Conservation (phyloP, 2,888 invertebrate genomes). For the Catonia carolina region DNA sequence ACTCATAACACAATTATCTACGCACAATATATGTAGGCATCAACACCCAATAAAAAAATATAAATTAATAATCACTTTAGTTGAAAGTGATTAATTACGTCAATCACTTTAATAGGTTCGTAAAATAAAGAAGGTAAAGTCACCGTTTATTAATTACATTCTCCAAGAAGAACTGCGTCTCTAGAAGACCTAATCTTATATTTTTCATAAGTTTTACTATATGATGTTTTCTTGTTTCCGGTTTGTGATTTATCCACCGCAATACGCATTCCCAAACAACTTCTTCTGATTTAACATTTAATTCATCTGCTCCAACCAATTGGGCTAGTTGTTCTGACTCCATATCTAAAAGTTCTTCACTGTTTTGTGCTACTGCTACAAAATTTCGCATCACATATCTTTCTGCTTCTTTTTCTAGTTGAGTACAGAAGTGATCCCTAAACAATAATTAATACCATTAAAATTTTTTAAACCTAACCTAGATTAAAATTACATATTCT, state of each 20-base stretch:
- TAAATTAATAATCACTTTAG: too few relatives aligned
- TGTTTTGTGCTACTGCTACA: constrained; percentile 59
- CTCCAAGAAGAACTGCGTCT: constrained; percentile 85
- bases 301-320: constrained; percentile 72
- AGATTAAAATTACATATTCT: too few relatives aligned
- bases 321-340: constrained; percentile 65
- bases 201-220: constrained; percentile 74
- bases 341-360: constrained; percentile 66
- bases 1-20: too few relatives aligned
- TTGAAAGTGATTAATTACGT: too few relatives aligned
- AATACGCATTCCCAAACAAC: constrained; percentile 79
- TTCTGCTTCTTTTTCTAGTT: constrained; percentile 61
- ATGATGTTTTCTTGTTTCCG: constrained; percentile 61
- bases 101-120: too few relatives aligned
- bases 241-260: constrained; percentile 78
- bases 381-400: constrained; percentile 71
- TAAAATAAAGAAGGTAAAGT: too few relatives aligned
- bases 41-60: too few relatives aligned
- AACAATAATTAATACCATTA: constrained; percentile 30
- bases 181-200: constrained; percentile 73
- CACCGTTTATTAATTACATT: constrained; percentile 45
- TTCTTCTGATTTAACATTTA: constrained; percentile 84
- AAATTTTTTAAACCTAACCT: neutral
- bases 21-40: too few relatives aligned
- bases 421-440: constrained; percentile 63